Evolutionary conservation across 2,888 invertebrate species (phyloP).

Genomic region (Ecdyonurus torrentis): DNA sequence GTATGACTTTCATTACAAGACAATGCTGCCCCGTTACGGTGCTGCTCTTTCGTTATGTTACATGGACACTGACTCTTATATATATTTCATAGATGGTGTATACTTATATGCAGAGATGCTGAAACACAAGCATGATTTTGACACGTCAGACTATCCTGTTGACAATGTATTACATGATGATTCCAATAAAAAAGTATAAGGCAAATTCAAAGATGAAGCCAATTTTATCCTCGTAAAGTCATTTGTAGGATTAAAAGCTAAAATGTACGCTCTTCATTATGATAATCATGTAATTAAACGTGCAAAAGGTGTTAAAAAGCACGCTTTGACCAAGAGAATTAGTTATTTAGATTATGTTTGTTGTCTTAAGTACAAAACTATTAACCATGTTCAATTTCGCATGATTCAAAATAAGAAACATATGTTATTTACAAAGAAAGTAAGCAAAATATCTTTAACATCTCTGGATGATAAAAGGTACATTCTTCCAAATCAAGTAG

Average conservation of each 20-base stretch:
- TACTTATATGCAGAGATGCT: constrained; percentile 6
- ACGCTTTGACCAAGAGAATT: background rate
- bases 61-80: constrained; percentile 11
- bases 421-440: no score
- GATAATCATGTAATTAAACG: background rate
- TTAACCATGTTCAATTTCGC: no score
- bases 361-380: no score
- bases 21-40: constrained; percentile 13
- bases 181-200: background rate
- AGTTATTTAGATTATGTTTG: background rate
- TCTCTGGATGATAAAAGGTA: no score
- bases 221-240: background rate
- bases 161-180: no score
- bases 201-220: background rate
- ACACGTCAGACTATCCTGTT: constrained; percentile 5
- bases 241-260: background rate
- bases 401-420: no score
- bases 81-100: constrained; percentile 5
- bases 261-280: background rate
- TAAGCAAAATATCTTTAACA: no score
- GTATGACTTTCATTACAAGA: constrained; percentile 18
- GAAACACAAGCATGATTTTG: constrained; percentile 7
- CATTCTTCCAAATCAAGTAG: no score
- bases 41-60: background rate
- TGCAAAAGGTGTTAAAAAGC: background rate